phyloP scores from a whole-genome alignment of 2,888 invertebrate species.

The Trilocha varians region DNA sequence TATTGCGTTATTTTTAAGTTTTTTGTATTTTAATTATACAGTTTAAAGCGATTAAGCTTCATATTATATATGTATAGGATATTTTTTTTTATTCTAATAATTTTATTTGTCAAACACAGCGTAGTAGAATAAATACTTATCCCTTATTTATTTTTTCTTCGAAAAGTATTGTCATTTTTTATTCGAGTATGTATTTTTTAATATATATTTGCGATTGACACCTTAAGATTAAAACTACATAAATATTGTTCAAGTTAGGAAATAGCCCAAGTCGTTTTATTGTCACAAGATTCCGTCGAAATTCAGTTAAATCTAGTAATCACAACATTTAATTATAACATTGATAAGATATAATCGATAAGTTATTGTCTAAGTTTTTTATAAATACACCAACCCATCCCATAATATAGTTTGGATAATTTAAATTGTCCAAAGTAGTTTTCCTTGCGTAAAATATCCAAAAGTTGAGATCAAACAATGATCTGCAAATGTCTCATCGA shows the following conservation, averaged over 20 bases:
- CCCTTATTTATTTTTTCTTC: not conserved
- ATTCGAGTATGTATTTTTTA: not conserved
- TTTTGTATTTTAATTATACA: not conserved
- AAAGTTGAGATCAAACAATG: not conserved
- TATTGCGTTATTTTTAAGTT: slow-evolving; percentile 2
- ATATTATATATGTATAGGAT: not conserved
- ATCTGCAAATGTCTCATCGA: slow-evolving; percentile 23
- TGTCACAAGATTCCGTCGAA: slow-evolving; percentile 39
- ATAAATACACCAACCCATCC: slow-evolving; percentile 3
- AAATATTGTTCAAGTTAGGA: slow-evolving; percentile 23
- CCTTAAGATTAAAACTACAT: slow-evolving; percentile 26
- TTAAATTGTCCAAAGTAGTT: not conserved
- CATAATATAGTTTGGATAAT: slow-evolving; percentile 1
- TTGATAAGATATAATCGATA: slow-evolving; percentile 4
- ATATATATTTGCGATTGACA: slow-evolving; percentile 63
- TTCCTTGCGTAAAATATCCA: not conserved
- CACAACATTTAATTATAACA: slow-evolving; percentile 41
- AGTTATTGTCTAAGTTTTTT: slow-evolving; percentile 47
- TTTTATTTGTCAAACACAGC: slow-evolving; percentile 73
- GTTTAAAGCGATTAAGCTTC: not conserved
- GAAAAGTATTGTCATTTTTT: not conserved
- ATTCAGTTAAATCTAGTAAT: slow-evolving; percentile 25
- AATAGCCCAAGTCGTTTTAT: slow-evolving; percentile 53
- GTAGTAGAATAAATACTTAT: slow-evolving; percentile 14
- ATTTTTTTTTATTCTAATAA: slow-evolving; percentile 2